Evolutionary conservation across 2,113 vertebrate species (phyloP), one percentile per base, ranked within the genome.

Genomic region (Onychostruthus taczanowskii): DNA sequence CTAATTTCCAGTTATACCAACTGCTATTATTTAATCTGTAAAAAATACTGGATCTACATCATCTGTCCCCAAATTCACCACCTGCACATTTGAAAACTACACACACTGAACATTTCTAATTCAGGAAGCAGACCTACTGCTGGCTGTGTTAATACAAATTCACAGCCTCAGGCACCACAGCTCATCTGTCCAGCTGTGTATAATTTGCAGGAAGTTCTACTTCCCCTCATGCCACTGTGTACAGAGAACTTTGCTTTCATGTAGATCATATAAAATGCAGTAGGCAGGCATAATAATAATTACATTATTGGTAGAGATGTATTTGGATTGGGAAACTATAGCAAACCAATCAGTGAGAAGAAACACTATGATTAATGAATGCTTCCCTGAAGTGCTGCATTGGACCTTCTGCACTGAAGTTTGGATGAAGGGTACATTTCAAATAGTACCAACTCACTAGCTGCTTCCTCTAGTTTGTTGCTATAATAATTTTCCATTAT

Each of bases 141-240:
- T 94, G 89, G 17, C 66, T 93, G 37, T 53, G 85, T 91, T 96
- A 97, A 96, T 93, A 92, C 79, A 95, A 96, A 92, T 84, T 94
- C 94, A 93, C 82, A 95, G 79, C 92, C 82, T 12, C 20, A 5
- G 72, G 88, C n/a, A 22, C 69, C 77, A 68, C 78, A 89, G 49
- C 82, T 93, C 84, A 77, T 91, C 87, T 95, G 84, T 93, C 92
- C 93, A 97, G 91, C 95, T 95, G 95, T 87, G 92, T 31, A 67
- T 76, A 82, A 97, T 94, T 84, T 96, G 93, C 75, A 92, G 68
- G 66, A 92, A 84, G 72, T 92, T 91, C 87, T 94, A 95, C 90
- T 90, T 93, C 47, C 69, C 75, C 44, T 77, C 43, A 81, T 1
- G 1, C 43, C 66, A 79, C 23, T 64, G 46, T 62, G 83, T 44